Conservation (phyloP, 2,113 vertebrate species). For the Apodemus speciosus region DNA sequence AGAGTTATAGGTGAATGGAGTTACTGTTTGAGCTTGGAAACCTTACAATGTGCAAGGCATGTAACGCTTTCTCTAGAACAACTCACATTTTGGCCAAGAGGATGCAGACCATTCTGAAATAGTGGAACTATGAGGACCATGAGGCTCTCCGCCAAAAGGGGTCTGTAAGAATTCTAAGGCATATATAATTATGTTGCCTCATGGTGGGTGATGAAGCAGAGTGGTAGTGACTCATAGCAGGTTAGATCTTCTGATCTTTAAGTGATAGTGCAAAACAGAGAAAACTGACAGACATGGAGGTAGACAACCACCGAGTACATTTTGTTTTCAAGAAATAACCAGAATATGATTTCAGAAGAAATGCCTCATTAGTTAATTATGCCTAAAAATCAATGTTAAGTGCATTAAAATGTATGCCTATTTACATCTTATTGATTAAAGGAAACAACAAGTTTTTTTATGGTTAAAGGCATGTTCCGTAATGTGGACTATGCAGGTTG, state of each 20-base stretch:
- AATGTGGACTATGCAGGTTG: neutral
- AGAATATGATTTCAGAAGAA: neutral
- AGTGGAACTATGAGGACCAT: neutral
- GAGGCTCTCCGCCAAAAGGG: neutral
- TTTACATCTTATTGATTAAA: neutral
- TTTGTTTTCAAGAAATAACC: neutral
- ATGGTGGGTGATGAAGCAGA: neutral
- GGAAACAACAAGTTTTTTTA: neutral
- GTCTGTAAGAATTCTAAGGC: neutral
- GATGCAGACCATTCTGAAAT: neutral
- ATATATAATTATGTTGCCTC: neutral
- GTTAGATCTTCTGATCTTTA: neutral
- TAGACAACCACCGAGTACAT: neutral
- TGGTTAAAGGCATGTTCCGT: neutral
- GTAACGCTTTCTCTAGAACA: neutral
- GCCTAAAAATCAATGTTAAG: constrained; percentile 4
- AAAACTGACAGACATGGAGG: neutral
- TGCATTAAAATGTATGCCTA: neutral
- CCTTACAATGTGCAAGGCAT: neutral
- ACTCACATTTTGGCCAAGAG: neutral
- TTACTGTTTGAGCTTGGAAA: constrained; percentile 5
- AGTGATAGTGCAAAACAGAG: neutral
- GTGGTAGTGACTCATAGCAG: neutral
- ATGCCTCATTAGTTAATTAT: neutral
- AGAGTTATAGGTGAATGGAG: neutral